Conservation (phyloP, 2,888 invertebrate species). For the Drosophila leonis region DNA sequence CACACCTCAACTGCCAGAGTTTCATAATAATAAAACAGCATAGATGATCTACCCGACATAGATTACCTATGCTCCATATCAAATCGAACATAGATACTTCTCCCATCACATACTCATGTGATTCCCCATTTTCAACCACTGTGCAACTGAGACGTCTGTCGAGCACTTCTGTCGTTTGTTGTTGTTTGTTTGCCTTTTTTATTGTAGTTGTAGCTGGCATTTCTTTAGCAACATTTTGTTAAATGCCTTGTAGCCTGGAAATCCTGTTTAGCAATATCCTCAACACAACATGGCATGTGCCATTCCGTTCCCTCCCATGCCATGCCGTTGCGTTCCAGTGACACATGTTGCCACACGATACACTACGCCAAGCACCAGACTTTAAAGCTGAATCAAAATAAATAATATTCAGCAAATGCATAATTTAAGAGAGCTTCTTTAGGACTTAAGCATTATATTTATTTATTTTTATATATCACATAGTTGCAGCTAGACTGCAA, state of each 20-base stretch:
- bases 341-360: constrained; percentile 44
- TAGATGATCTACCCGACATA: no score
- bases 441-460: not conserved
- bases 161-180: constrained; percentile 40
- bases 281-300: constrained; percentile 52
- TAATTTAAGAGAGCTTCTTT: not conserved
- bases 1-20: not conserved
- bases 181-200: constrained; percentile 27
- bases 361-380: constrained; percentile 14
- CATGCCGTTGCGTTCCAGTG: constrained; percentile 2
- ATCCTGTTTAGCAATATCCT: constrained; percentile 77
- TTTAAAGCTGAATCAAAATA: constrained; percentile 15
- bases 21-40: not conserved
- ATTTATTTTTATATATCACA: not conserved
- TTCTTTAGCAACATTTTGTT: constrained; percentile 65
- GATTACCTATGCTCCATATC: no score
- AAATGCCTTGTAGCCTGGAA: constrained; percentile 75
- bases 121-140: constrained; percentile 24
- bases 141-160: constrained; percentile 37
- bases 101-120: not conserved
- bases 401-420: not conserved
- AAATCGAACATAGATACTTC: not conserved
- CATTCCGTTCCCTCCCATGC: not conserved
- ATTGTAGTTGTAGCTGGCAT: constrained; percentile 33
- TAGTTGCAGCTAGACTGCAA: not conserved